Conservation (phyloP, 2,113 vertebrate genomes). For the Tricholaema leucomelas region DNA sequence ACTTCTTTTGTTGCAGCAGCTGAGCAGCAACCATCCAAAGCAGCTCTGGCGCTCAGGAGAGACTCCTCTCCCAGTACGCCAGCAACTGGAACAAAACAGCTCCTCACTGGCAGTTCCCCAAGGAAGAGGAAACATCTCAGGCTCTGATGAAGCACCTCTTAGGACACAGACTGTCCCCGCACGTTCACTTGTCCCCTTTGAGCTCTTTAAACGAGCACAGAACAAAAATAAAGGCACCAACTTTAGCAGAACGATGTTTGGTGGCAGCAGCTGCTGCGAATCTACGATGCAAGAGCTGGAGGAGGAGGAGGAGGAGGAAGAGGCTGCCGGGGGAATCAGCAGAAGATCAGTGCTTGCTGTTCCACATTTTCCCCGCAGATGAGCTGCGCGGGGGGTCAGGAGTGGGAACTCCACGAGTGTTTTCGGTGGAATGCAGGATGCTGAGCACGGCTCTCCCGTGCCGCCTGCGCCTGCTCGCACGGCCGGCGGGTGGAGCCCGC, state of each 20-base stretch:
- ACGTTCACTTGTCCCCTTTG: neutral
- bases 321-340: neutral
- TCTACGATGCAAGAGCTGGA: neutral
- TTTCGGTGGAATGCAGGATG: neutral
- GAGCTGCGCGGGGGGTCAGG: neutral
- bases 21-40: neutral
- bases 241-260: neutral
- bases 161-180: neutral
- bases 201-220: neutral
- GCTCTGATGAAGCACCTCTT: conserved; percentile 26
- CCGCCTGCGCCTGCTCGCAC: neutral
- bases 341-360: neutral
- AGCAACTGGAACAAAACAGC: neutral
- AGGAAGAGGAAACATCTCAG: neutral
- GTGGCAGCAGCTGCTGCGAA: neutral
- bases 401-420: neutral
- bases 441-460: neutral
- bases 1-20: neutral
- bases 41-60: neutral
- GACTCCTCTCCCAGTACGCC: neutral
- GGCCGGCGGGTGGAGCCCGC: neutral
- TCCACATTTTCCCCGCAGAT: neutral
- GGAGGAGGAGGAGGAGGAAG: neutral
- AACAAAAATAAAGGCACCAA: neutral
- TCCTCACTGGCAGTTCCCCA: conserved; percentile 6